Percentiles rank a stretch among this genome's conserved stretches.
Conservation (phyloP, 2,888 invertebrate species). For the Zeuzera pyrina region DNA sequence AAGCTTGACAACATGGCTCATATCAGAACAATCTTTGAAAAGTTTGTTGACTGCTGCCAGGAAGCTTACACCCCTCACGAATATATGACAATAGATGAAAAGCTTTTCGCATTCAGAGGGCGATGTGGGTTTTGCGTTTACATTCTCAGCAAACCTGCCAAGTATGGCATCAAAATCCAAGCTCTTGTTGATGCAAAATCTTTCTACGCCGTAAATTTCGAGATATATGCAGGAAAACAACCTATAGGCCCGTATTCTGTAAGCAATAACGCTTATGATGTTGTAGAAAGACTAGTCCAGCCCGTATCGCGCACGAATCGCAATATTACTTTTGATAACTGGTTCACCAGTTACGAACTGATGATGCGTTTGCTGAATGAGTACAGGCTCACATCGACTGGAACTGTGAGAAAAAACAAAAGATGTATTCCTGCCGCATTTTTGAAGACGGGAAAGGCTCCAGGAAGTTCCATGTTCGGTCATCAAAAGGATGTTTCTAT, state of each 20-base stretch:
- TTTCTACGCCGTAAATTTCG: no score
- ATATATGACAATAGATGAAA: conserved; percentile 1
- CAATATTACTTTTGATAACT: conserved; percentile 13
- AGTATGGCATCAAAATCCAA: no score
- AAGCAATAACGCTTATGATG: conserved; percentile 10
- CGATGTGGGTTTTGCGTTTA: conserved; percentile 3
- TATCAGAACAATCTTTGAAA: conserved; percentile 4
- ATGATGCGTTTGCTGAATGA: conserved; percentile 7
- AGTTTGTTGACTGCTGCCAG: conserved; percentile 8
- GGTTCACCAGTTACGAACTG: conserved; percentile 11
- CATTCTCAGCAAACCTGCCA: conserved; percentile 1
- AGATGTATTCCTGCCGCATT: conserved; percentile 11
- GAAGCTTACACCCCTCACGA: conserved; percentile 6
- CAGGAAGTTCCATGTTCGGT: conserved; percentile 8
- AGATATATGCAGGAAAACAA: no score
- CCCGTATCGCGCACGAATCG: conserved; percentile 7
- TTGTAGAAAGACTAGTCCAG: conserved; percentile 9
- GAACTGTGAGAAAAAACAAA: conserved; percentile 11
- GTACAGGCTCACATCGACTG: conserved; percentile 5
- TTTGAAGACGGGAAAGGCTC: conserved; percentile 9
- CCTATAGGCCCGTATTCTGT: no score
- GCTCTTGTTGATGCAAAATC: no score
- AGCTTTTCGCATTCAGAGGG: conserved; percentile 1
- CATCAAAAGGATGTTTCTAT: conserved; percentile 17
- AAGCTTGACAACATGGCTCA: conserved; percentile 13